These are phyloP conservation scores for Hypsibius dujardini DNA, from an alignment of 1,140 invertebrate genomes.

Conservation along the genomic window DNA sequence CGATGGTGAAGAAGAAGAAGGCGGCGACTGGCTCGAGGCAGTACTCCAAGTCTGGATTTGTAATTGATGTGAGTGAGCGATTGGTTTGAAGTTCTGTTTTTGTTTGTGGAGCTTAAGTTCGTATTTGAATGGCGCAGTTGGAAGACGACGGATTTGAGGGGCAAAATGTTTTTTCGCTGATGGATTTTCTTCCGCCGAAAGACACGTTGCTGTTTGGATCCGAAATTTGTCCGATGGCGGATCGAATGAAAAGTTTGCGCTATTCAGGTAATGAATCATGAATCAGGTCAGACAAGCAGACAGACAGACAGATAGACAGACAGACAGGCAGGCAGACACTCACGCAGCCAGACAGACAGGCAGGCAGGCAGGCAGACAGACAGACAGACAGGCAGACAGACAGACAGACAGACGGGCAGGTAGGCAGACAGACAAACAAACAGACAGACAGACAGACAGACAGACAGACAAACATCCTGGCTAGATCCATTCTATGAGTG, in stretches of 20 bases:
- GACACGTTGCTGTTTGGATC: conserved; percentile 5
- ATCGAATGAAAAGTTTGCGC: neutral
- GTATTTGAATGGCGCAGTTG: neutral
- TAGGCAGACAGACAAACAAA: too few relatives aligned
- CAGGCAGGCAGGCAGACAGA: too few relatives aligned
- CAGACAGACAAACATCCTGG: too few relatives aligned
- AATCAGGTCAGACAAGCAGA: too few relatives aligned
- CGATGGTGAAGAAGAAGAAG: neutral
- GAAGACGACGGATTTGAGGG: neutral
- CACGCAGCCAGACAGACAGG: too few relatives aligned
- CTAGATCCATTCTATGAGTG: too few relatives aligned
- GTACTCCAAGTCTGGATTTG: conserved; percentile 3
- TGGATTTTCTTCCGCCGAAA: neutral
- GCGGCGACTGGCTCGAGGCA: neutral
- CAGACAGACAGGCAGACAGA: too few relatives aligned
- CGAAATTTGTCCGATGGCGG: conserved; percentile 9
- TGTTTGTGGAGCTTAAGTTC: neutral
- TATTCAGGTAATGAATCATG: too few relatives aligned
- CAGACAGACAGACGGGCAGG: too few relatives aligned
- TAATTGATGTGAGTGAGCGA: conserved; percentile 2
- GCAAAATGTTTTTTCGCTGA: neutral
- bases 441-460: too few relatives aligned
- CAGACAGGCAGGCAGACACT: too few relatives aligned
- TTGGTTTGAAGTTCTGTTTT: neutral
- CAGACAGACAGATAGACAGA: too few relatives aligned